Conservation (phyloP, 1,140 invertebrate species). For the Octopus bimaculoides region DNA sequence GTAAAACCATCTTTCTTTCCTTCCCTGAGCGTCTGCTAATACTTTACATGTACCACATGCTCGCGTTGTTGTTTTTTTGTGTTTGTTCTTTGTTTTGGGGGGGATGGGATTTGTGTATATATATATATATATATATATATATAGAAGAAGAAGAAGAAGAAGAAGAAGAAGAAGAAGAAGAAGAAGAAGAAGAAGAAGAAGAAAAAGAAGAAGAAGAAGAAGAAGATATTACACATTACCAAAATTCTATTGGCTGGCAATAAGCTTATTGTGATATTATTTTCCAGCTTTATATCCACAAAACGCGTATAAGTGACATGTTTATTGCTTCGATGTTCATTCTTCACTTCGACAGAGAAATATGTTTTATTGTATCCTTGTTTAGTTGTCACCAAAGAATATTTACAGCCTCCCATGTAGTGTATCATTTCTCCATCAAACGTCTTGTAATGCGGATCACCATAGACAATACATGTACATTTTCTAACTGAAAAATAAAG, state of each 20-base stretch:
- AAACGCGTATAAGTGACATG: constrained; percentile 21
- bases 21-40: too few species aligned
- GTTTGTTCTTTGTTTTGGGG: too few species aligned
- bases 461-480: constrained; percentile 18
- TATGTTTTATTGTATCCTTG: constrained; percentile 55
- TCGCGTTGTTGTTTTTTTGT: too few species aligned
- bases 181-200: too few species aligned
- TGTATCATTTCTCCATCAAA: constrained; percentile 22
- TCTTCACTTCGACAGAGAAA: constrained; percentile 83
- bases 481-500: too few species aligned
- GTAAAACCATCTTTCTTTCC: too few species aligned
- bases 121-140: too few species aligned
- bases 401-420: constrained; percentile 24
- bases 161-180: too few species aligned
- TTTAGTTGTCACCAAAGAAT: constrained; percentile 9
- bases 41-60: too few species aligned
- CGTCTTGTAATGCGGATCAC: constrained; percentile 24
- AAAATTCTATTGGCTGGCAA: constrained; percentile 75
- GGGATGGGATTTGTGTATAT: too few species aligned
- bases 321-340: constrained; percentile 55
- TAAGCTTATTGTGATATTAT: constrained; percentile 20
- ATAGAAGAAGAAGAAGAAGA: too few species aligned
- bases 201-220: too few species aligned
- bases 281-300: constrained; percentile 19
- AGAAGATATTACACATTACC: constrained; percentile 53